Conservation (phyloP, 2,113 vertebrate species). For the Rhombomys opimus region DNA sequence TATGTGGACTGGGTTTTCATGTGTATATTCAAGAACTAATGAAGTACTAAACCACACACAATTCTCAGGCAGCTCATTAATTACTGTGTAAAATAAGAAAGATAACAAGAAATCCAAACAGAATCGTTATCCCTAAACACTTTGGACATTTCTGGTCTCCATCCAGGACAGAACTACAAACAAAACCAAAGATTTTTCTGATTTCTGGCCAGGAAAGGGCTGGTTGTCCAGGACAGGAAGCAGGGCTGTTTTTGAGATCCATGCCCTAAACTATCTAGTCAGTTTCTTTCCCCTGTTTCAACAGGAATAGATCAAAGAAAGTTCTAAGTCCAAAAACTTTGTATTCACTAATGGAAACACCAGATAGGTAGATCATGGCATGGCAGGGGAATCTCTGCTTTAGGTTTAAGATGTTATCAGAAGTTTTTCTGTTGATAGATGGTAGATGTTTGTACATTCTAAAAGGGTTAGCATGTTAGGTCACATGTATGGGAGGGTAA, state of each 20-base stretch:
- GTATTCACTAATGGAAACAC: background rate
- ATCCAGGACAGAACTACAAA: background rate
- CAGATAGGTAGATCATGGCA: background rate
- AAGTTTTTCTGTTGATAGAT: background rate
- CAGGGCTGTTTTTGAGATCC: too few relatives aligned
- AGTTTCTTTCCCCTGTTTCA: background rate
- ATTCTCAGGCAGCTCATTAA: background rate
- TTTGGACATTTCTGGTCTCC: background rate
- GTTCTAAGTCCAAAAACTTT: background rate
- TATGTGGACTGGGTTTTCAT: background rate
- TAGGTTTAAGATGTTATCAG: background rate
- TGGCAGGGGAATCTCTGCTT: too few relatives aligned
- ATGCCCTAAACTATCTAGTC: background rate
- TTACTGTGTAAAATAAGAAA: background rate
- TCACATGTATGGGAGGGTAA: background rate
- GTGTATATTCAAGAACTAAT: background rate
- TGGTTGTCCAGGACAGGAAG: too few relatives aligned
- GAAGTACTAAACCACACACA: background rate
- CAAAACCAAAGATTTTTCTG: background rate
- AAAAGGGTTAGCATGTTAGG: background rate
- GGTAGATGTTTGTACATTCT: background rate
- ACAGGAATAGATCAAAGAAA: background rate
- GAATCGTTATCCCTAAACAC: background rate
- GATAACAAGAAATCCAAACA: background rate
- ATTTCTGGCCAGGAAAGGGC: background rate